A percentile compares a stretch with the other conserved stretches of the same genome.
Evolutionary conservation across 1,140 invertebrate genomes (phyloP).

Genomic region (Halictus rubicundus): DNA sequence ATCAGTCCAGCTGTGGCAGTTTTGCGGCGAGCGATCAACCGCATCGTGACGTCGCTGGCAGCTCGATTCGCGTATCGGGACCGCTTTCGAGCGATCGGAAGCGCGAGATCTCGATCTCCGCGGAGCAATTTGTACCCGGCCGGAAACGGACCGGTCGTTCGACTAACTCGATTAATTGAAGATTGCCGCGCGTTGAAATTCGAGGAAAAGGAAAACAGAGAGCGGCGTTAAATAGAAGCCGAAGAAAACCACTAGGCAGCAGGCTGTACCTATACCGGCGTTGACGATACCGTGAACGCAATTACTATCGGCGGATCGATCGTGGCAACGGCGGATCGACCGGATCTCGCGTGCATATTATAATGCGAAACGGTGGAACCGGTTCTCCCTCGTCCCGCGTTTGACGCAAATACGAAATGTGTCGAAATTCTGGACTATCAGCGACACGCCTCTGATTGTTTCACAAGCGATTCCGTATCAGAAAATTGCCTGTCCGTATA

Average conservation of each 20-base stretch:
- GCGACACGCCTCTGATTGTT: slow-evolving; percentile 48
- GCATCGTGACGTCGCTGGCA: not conserved
- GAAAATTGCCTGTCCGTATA: slow-evolving; percentile 24
- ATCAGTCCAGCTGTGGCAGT: too few relatives aligned
- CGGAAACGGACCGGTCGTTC: not conserved
- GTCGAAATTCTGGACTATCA: slow-evolving; percentile 47
- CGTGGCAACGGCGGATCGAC: slow-evolving; percentile 25
- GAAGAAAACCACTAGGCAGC: not conserved
- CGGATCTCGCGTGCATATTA: slow-evolving; percentile 37
- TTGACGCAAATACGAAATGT: slow-evolving; percentile 50
- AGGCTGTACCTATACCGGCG: not conserved
- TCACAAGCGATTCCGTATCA: slow-evolving; percentile 39
- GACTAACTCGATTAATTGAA: slow-evolving; percentile 3
- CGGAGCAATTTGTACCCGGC: not conserved
- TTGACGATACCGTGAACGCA: slow-evolving; percentile 29
- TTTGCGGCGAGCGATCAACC: not conserved
- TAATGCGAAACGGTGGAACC: slow-evolving; percentile 29
- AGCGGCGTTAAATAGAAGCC: not conserved
- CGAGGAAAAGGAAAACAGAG: slow-evolving; percentile 10
- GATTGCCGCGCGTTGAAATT: not conserved
- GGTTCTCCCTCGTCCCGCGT: slow-evolving; percentile 22
- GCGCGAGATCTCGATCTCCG: not conserved
- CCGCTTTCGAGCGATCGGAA: slow-evolving; percentile 1
- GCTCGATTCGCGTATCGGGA: not conserved
- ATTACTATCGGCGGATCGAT: slow-evolving; percentile 43